Evolutionary conservation across 2,113 vertebrate species (phyloP), one percentile per base, ranked within the genome.

Genomic region (Myanophis thanlyinensis): DNA sequence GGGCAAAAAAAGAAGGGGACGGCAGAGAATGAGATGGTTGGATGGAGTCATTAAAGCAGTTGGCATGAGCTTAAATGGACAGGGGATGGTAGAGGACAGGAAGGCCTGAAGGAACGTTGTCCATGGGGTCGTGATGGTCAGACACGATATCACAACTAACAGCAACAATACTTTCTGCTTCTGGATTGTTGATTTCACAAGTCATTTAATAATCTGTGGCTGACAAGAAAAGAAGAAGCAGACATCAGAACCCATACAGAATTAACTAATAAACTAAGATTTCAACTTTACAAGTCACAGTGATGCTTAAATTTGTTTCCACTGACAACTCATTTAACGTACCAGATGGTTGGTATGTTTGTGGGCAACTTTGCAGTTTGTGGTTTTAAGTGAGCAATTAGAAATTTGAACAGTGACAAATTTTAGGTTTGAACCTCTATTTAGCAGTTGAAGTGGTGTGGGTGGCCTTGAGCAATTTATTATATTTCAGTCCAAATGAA

Each of bases 251-350:
- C 90, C 44, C 90, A 94, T 49, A 93, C 67, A 67, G 46, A 54
- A 46, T 18, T 91, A n/a, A n/a, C n/a, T 12, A n/a, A n/a, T 85
- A 87, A 87, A 86, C 95, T 95, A 87, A 95, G 94, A 87, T 44
- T 89, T 85, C 93, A 20, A 91, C 48, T 23, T 25, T 48, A 91
- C 89, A 92, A 44, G 20, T 94, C 20, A 40, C 95, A 90, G 92
- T 95, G 97, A 95, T 92, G n/a, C 94, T 92, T 86, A 93, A 53
- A 92, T 94, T 91, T 91, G 4, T 85, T 96, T 95, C 94, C 87
- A 93, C 3, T 93, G 27, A 25, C 54, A 89, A 51, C 91, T 96
- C 7, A 73, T 95, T 95, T 93, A 93, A 47, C 88, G 91, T 20
- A 89, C 11, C 54, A 95, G 85, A 94, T 96, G 95, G 52, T 18